A percentile compares a stretch with the other conserved stretches of the same genome.
Conservation (phyloP, 1,140 invertebrate genomes). For the Stegodyphus mimosarum region DNA sequence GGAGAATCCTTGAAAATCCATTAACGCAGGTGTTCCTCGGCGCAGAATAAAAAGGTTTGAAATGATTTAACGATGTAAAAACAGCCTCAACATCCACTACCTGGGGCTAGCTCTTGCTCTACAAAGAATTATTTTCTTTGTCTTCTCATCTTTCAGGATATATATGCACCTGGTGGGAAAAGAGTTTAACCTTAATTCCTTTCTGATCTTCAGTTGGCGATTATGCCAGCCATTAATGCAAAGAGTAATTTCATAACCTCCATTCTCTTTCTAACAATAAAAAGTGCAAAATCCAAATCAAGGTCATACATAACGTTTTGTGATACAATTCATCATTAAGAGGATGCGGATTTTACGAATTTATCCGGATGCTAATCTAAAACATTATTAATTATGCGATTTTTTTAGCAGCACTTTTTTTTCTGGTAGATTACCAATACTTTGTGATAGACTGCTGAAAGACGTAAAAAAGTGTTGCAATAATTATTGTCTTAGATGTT, state of each 20-base stretch:
- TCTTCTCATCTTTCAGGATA: neutral
- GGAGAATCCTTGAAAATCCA: slow-evolving; percentile 21
- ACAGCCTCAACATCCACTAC: neutral
- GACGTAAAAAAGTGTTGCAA: too few species aligned
- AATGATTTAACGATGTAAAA: slow-evolving; percentile 24
- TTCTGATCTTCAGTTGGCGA: too few species aligned
- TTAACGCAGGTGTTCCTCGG: neutral
- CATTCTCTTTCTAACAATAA: neutral
- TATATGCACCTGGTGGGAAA: slow-evolving; percentile 1
- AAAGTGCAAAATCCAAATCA: neutral
- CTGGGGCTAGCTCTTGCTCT: slow-evolving; percentile 36
- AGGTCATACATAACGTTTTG: neutral
- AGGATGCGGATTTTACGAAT: too few species aligned
- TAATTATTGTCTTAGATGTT: too few species aligned
- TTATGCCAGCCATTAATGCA: neutral
- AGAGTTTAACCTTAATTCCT: slow-evolving; percentile 45
- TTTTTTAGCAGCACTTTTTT: too few species aligned
- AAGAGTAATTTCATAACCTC: neutral
- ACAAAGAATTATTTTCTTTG: slow-evolving; percentile 12
- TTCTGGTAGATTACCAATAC: too few species aligned
- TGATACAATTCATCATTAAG: too few species aligned
- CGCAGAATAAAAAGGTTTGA: neutral
- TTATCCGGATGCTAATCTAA: too few species aligned
- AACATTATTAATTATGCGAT: too few species aligned
- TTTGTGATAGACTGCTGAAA: too few species aligned